These are phyloP conservation scores for Spodoptera frugiperda DNA, from an alignment of 1,140 invertebrate genomes.

Conservation along the genomic window DNA sequence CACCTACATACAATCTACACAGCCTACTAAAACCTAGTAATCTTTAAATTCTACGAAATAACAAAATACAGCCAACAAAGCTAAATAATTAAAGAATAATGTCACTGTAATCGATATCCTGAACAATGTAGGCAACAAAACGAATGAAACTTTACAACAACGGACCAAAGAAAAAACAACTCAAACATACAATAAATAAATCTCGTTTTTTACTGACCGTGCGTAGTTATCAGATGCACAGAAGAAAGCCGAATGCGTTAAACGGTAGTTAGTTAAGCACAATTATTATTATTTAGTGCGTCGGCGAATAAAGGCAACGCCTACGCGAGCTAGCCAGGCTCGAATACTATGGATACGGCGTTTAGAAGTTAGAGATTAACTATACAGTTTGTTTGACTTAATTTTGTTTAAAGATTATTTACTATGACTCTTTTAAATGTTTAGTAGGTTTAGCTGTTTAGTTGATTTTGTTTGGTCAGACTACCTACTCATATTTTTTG, in stretches of 20 bases:
- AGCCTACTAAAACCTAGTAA: no score
- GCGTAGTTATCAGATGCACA: constrained; percentile 74
- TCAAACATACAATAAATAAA: constrained; percentile 10
- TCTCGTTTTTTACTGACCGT: constrained; percentile 53
- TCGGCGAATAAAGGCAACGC: constrained; percentile 70
- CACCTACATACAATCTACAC: no score
- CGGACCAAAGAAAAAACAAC: background rate
- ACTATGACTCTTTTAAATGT: no score
- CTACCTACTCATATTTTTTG: no score
- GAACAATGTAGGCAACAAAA: no score
- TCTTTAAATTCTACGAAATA: no score
- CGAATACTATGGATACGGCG: constrained; percentile 51
- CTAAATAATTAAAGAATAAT: no score
- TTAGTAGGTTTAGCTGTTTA: no score
- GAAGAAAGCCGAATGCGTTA: constrained; percentile 76
- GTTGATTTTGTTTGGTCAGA: no score
- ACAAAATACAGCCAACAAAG: no score
- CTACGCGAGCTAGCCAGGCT: constrained; percentile 57
- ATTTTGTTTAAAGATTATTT: background rate
- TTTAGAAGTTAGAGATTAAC: background rate
- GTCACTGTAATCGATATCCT: no score
- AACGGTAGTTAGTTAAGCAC: constrained; percentile 82
- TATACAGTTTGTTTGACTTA: no score
- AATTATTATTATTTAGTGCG: constrained; percentile 84
- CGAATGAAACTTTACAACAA: background rate